Evolutionary conservation across 2,113 vertebrate genomes (phyloP).

Genomic region (Myxocyprinus asiaticus): DNA sequence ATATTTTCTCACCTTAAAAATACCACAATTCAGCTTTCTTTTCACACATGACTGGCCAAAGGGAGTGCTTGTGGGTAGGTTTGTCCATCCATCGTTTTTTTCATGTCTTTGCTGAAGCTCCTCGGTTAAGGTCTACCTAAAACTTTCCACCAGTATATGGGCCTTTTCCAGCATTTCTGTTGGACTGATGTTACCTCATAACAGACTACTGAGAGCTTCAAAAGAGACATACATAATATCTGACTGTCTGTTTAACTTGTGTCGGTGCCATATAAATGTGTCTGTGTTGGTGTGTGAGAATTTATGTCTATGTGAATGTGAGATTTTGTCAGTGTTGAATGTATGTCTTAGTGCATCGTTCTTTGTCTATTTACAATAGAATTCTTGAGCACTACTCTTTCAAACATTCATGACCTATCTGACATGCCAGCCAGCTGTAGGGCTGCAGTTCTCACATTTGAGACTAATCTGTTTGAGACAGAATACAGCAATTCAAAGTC

Average conservation of each 20-base stretch:
- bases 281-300: slow-evolving; percentile 31
- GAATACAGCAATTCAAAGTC: too few relatives aligned
- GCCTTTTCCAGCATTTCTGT: slow-evolving; percentile 64
- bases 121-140: slow-evolving; percentile 62
- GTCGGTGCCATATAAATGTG: slow-evolving; percentile 29
- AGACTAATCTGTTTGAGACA: too few relatives aligned
- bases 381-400: not conserved
- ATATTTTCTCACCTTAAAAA: slow-evolving; percentile 54
- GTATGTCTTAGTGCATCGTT: not conserved
- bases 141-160: slow-evolving; percentile 70
- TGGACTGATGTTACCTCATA: slow-evolving; percentile 57
- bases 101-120: slow-evolving; percentile 67
- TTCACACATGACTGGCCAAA: slow-evolving; percentile 57
- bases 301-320: slow-evolving; percentile 3
- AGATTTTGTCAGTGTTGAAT: not conserved
- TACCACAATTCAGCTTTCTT: slow-evolving; percentile 51
- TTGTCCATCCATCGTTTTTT: slow-evolving; percentile 60
- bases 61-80: slow-evolving; percentile 58
- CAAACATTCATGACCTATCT: too few relatives aligned
- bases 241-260: slow-evolving; percentile 47
- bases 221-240: slow-evolving; percentile 55
- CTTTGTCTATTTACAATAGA: not conserved
- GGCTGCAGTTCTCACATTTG: too few relatives aligned
- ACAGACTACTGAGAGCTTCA: slow-evolving; percentile 64
- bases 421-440: too few relatives aligned